These are phyloP conservation scores for Thereuonema tuberculata DNA, from an alignment of 1,140 invertebrate species.

Conservation along the genomic window DNA sequence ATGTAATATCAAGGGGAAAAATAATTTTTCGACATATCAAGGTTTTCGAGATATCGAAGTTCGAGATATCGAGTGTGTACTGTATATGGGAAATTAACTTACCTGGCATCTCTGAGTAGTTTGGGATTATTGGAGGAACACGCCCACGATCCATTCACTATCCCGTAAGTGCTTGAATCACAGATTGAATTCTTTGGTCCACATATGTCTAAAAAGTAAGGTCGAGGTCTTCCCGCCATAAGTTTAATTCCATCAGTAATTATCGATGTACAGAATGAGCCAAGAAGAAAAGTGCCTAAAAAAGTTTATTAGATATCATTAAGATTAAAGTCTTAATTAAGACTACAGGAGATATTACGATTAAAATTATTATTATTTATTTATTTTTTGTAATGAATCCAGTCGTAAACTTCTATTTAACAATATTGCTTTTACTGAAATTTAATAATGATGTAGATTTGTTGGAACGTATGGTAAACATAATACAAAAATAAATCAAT, in stretches of 20 bases:
- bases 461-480: not conserved
- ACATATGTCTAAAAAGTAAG: constrained; percentile 4
- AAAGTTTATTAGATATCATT: not conserved
- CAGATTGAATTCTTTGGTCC: not conserved
- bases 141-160: not conserved
- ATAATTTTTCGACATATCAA: too few relatives aligned
- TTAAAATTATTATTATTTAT: not conserved
- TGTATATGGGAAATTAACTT: not conserved
- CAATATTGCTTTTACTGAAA: not conserved
- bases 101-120: not conserved
- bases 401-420: not conserved
- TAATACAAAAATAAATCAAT: not conserved
- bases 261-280: constrained; percentile 3
- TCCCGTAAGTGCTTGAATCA: not conserved
- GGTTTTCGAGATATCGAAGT: too few relatives aligned
- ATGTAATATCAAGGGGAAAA: too few relatives aligned
- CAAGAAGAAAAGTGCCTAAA: constrained; percentile 3
- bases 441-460: not conserved
- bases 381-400: not conserved
- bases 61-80: too few relatives aligned
- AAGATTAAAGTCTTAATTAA: not conserved
- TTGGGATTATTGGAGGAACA: not conserved
- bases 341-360: not conserved
- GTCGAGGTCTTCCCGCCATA: not conserved
- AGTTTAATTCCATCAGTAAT: constrained; percentile 9